A percentile compares a stretch with the other conserved stretches of the same genome.
Conservation (phyloP, 2,113 vertebrate genomes). For the Platysteira castanea region DNA sequence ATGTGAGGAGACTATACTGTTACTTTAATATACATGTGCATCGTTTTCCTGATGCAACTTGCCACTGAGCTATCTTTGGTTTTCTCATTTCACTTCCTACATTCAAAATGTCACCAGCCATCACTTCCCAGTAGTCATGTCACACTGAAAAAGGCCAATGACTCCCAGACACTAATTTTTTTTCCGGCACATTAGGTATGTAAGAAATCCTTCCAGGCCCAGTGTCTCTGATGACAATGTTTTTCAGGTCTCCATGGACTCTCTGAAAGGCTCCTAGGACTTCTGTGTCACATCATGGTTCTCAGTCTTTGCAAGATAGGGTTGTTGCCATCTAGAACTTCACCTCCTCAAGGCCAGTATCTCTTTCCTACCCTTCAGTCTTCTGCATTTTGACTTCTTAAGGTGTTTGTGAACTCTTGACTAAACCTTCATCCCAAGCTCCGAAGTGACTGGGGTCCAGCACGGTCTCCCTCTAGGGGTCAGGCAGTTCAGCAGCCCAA, state of each 20-base stretch:
- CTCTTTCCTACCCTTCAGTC: not conserved
- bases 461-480: not conserved
- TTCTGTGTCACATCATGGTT: accelerated
- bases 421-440: not conserved
- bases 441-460: not conserved
- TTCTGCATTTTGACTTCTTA: not conserved
- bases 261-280: not conserved
- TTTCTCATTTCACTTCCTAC: not conserved
- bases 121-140: not conserved
- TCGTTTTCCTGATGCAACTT: not conserved
- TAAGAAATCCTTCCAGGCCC: not conserved
- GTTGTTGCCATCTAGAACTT: not conserved
- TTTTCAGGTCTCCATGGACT: not conserved
- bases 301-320: not conserved
- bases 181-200: not conserved
- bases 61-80: not conserved
- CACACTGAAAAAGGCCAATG: slow-evolving; percentile 49
- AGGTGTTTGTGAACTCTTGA: not conserved
- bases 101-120: slow-evolving; percentile 43
- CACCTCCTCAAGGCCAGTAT: not conserved
- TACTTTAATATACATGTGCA: not conserved
- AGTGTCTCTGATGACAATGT: not conserved
- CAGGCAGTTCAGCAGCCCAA: not conserved
- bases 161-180: slow-evolving; percentile 41
- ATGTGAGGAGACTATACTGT: not conserved